Percentiles rank a stretch among this genome's conserved stretches.
These are phyloP conservation scores for Elachura formosa DNA, from an alignment of 2,113 vertebrate genomes.

Conservation along the genomic window DNA sequence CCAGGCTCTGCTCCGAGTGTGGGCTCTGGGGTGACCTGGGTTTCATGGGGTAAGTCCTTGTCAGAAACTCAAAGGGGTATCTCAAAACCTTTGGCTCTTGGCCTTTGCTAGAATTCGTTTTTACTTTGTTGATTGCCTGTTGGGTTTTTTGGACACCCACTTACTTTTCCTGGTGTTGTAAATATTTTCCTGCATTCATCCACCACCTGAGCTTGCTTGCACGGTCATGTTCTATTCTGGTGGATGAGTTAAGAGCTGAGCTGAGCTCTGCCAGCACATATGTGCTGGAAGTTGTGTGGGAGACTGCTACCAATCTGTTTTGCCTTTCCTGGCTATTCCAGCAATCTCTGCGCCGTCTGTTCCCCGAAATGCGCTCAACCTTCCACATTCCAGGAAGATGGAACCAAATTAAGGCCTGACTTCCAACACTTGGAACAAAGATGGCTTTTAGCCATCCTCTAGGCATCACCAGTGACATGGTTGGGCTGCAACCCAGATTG, in stretches of 20 bases:
- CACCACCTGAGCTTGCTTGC: constrained; percentile 1
- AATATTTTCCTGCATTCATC: background rate
- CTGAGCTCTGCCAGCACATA: constrained; percentile 22
- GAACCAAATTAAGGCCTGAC: background rate
- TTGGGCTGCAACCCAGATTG: background rate
- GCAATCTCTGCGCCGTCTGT: constrained; percentile 46
- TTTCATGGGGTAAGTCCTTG: background rate
- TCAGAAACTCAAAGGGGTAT: background rate
- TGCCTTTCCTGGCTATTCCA: constrained; percentile 18
- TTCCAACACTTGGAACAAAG: constrained; percentile 33
- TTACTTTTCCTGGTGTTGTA: background rate
- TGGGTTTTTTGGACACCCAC: background rate
- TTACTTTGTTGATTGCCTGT: background rate
- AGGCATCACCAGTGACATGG: background rate
- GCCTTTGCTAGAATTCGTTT: background rate
- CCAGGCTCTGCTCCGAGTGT: background rate
- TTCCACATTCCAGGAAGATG: background rate
- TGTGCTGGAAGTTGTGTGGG: constrained; percentile 38
- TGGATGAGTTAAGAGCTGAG: constrained; percentile 28
- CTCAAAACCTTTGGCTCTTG: background rate
- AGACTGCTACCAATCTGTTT: constrained; percentile 38
- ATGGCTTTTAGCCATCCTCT: constrained; percentile 10
- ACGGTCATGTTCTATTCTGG: constrained; percentile 7
- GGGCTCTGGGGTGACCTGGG: background rate
- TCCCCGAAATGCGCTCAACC: background rate